A percentile compares a stretch with the other conserved stretches of the same genome.
These are phyloP conservation scores for Epinotia brunnichana DNA, from an alignment of 2,888 invertebrate species.

Conservation along the genomic window DNA sequence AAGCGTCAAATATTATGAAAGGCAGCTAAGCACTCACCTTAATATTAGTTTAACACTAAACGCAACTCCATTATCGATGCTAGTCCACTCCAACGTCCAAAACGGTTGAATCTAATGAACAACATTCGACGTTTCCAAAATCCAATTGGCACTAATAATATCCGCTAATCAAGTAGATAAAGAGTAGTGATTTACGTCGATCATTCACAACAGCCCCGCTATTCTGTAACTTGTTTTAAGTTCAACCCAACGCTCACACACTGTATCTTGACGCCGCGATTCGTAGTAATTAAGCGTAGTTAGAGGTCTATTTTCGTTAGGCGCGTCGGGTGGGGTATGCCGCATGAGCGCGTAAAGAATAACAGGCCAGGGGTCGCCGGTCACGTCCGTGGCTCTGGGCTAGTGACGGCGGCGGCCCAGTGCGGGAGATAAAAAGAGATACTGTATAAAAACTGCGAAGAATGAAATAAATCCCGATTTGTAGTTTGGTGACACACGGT, in stretches of 20 bases:
- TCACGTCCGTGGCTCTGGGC: slow-evolving; percentile 59
- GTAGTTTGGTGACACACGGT: slow-evolving; percentile 42
- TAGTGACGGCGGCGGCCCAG: slow-evolving; percentile 57
- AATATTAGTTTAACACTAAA: too few relatives aligned
- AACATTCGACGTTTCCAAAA: slow-evolving; percentile 19
- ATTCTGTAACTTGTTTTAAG: too few relatives aligned
- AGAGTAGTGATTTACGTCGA: slow-evolving; percentile 32
- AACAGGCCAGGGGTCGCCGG: slow-evolving; percentile 27
- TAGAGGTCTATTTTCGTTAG: too few relatives aligned
- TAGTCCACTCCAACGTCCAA: not conserved
- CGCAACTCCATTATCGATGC: too few relatives aligned
- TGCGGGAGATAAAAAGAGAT: slow-evolving; percentile 54
- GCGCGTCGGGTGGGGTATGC: too few relatives aligned
- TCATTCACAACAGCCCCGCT: slow-evolving; percentile 44
- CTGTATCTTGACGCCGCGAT: too few relatives aligned
- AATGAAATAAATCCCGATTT: slow-evolving; percentile 58
- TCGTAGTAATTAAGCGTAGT: too few relatives aligned
- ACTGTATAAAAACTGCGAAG: slow-evolving; percentile 54
- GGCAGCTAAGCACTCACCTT: too few relatives aligned
- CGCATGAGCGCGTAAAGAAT: too few relatives aligned
- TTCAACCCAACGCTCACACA: too few relatives aligned
- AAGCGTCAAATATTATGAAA: too few relatives aligned
- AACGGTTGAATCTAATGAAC: not conserved
- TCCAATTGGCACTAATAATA: slow-evolving; percentile 39
- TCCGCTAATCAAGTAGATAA: slow-evolving; percentile 45